Percentiles rank a stretch among this genome's conserved stretches.
Conservation (phyloP, 92 coral and sea anemone species). For the Phenganax subtilis region DNA sequence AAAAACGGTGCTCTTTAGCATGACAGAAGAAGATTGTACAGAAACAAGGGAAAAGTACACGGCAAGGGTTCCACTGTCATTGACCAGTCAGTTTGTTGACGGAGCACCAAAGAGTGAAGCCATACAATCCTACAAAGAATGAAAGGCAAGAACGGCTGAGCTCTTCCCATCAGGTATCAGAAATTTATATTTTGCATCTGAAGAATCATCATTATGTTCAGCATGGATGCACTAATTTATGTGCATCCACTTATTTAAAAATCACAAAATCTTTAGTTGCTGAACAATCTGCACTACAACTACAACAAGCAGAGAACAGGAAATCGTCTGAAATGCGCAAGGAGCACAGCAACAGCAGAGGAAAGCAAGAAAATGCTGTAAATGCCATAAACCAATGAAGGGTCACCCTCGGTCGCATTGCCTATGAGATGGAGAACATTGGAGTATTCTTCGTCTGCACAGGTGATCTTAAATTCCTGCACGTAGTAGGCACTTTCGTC, state of each 20-base stretch:
- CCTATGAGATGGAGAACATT: neutral
- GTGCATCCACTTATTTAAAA: neutral
- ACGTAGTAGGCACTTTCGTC: no score
- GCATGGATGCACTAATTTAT: neutral
- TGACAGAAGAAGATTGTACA: slow-evolving; percentile 24
- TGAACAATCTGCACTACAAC: slow-evolving; percentile 15
- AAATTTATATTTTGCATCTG: neutral
- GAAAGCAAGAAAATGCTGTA: slow-evolving; percentile 24
- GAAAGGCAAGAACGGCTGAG: slow-evolving; percentile 24
- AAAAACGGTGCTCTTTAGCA: slow-evolving; percentile 16
- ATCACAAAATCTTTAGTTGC: slow-evolving; percentile 21
- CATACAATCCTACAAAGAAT: slow-evolving; percentile 35
- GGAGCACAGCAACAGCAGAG: slow-evolving; percentile 18
- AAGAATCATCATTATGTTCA: neutral
- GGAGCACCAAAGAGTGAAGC: slow-evolving; percentile 23
- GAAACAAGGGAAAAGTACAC: slow-evolving; percentile 16
- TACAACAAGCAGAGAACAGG: slow-evolving; percentile 21
- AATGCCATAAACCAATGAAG: slow-evolving; percentile 21
- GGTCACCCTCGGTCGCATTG: slow-evolving; percentile 33
- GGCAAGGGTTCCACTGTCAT: slow-evolving; percentile 24
- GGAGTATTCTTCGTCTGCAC: no score
- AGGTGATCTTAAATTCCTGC: no score
- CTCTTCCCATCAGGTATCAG: slow-evolving; percentile 35
- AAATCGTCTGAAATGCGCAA: slow-evolving; percentile 8
- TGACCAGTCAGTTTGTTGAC: slow-evolving; percentile 39